These are phyloP conservation scores for Hypomecis punctinalis DNA, from an alignment of 2,888 invertebrate species.

Conservation along the genomic window DNA sequence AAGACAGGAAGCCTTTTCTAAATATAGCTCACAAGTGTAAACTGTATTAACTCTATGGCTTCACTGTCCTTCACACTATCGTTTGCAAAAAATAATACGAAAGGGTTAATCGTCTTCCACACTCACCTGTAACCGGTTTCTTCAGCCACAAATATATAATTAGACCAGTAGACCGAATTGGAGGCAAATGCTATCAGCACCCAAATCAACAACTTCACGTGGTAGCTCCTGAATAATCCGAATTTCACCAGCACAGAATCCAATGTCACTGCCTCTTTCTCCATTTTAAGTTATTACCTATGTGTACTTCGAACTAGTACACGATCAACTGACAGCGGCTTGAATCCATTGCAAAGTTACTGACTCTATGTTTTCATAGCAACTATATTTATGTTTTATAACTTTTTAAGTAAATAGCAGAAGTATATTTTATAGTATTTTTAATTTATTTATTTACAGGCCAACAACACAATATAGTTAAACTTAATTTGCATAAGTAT, in stretches of 20 bases:
- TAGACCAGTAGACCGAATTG: conserved; percentile 27
- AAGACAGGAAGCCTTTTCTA: not conserved
- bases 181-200: conserved; percentile 27
- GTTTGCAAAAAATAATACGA: not conserved
- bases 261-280: conserved; percentile 20
- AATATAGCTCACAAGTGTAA: not conserved
- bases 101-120: not conserved
- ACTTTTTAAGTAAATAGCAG: no score
- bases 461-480: no score
- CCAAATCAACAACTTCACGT: conserved; percentile 26
- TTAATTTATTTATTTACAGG: no score
- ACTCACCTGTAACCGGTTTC: conserved; percentile 29
- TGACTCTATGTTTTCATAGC: no score
- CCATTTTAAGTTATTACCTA: conserved; percentile 5
- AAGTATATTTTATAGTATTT: no score
- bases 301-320: no score
- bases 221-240: conserved; percentile 13
- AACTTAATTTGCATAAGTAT: no score
- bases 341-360: no score
- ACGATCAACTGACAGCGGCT: no score
- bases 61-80: conserved; percentile 22
- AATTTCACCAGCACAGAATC: conserved; percentile 28
- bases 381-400: no score
- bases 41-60: conserved; percentile 13
- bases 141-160: conserved; percentile 25